Percentiles rank a stretch among this genome's conserved stretches.
Conservation (phyloP, 1,140 invertebrate genomes). For the Bombus waltoni region DNA sequence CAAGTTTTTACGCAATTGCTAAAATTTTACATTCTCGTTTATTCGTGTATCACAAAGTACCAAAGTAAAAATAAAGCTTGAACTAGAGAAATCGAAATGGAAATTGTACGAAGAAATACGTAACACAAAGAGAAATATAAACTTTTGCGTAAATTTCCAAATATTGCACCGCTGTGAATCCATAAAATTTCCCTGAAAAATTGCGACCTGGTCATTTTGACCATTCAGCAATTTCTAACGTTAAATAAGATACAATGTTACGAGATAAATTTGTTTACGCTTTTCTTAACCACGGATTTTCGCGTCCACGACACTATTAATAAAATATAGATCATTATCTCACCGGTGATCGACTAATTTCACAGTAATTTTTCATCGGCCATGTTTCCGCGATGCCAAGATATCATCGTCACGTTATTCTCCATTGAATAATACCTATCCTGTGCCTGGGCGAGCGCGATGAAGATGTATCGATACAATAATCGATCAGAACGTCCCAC, state of each 20-base stretch:
- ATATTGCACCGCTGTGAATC: background rate
- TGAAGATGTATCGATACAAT: background rate
- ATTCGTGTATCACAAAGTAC: too few relatives aligned
- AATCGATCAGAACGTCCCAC: background rate
- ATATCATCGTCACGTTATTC: slow-evolving; percentile 1
- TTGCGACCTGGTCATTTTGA: background rate
- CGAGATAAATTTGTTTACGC: slow-evolving; percentile 5
- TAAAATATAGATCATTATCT: slow-evolving; percentile 9
- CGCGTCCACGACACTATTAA: background rate
- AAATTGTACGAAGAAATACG: too few relatives aligned
- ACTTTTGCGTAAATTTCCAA: background rate
- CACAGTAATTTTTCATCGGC: slow-evolving; percentile 14
- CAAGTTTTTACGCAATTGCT: too few relatives aligned
- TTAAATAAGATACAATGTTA: background rate
- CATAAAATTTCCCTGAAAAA: background rate
- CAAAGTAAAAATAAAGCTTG: too few relatives aligned
- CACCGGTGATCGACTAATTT: slow-evolving; percentile 6
- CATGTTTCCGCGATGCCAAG: background rate
- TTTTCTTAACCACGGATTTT: background rate
- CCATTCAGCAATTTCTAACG: background rate
- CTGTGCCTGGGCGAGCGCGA: background rate
- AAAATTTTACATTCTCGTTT: too few relatives aligned
- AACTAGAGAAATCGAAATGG: too few relatives aligned
- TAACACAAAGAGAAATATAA: background rate
- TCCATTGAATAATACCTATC: slow-evolving; percentile 16